phyloP scores from a whole-genome alignment of 2,888 invertebrate species.

The Campoplex nolae region DNA sequence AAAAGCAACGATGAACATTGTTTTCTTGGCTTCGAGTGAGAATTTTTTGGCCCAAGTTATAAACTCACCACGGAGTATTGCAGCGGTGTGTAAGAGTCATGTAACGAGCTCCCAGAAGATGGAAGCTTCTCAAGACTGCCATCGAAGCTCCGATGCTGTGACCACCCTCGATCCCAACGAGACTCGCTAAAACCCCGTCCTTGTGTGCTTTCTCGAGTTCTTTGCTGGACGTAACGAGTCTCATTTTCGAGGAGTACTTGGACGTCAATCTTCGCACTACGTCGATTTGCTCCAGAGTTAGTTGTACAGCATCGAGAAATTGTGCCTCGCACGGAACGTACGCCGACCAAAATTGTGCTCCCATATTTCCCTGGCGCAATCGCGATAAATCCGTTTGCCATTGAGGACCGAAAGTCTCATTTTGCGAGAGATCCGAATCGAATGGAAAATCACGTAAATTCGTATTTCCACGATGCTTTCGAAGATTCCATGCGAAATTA shows the following conservation, averaged over 20 bases:
- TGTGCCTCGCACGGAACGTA: conserved; percentile 88
- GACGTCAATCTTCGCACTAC: conserved; percentile 87
- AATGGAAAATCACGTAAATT: conserved; percentile 83
- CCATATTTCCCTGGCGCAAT: conserved; percentile 85
- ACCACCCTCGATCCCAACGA: conserved; percentile 89
- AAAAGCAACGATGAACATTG: too few species aligned
- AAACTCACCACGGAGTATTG: conserved; percentile 88
- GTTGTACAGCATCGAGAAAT: conserved; percentile 88
- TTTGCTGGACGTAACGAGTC: conserved; percentile 86
- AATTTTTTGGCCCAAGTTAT: not conserved
- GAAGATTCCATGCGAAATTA: conserved; percentile 84
- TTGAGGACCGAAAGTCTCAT: conserved; percentile 81
- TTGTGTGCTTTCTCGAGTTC: conserved; percentile 88
- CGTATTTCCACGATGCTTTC: conserved; percentile 82
- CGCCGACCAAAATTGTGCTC: conserved; percentile 85
- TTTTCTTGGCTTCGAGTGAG: not conserved
- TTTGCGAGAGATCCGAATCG: conserved; percentile 81
- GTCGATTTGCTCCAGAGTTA: conserved; percentile 89
- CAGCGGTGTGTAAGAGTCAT: conserved; percentile 89
- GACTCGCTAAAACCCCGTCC: conserved; percentile 86
- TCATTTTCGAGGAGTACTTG: conserved; percentile 85
- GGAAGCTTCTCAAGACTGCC: conserved; percentile 88
- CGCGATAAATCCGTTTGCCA: conserved; percentile 86
- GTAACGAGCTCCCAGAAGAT: conserved; percentile 88
- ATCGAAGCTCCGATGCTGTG: conserved; percentile 89